phyloP scores from a whole-genome alignment of 2,797 vertebrate genomes.

The Acanthurus lineatus region DNA sequence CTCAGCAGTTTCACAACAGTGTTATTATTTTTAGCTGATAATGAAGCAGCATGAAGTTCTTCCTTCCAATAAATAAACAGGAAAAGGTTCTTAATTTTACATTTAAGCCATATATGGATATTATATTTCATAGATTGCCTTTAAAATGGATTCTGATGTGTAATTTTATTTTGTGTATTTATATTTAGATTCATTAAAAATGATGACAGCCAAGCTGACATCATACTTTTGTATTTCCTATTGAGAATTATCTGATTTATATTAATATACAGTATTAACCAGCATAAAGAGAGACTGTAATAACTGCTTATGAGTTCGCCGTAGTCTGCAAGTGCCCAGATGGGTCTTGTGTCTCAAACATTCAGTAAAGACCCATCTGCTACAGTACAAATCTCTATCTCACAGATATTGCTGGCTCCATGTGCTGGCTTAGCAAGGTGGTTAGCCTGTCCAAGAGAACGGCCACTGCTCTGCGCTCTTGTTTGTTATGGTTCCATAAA shows the following conservation, averaged over 20 bases:
- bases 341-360: conserved; percentile 75
- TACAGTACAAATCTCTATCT: conserved; percentile 70
- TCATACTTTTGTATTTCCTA: conserved; percentile 22
- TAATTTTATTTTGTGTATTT: conserved; percentile 30
- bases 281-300: conserved; percentile 40
- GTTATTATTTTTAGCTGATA: conserved; percentile 59
- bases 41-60: conserved; percentile 6
- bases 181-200: conserved; percentile 31
- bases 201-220: conserved; percentile 36
- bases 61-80: conserved; percentile 8
- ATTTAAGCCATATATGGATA: not conserved
- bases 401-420: conserved; percentile 65
- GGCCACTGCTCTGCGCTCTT: conserved; percentile 59
- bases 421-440: conserved; percentile 69
- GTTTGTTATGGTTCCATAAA: conserved; percentile 71
- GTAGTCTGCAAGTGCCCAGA: conserved; percentile 59
- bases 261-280: conserved; percentile 46
- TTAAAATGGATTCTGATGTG: not conserved
- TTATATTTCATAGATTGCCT: not conserved
- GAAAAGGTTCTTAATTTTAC: not conserved
- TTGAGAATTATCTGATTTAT: conserved; percentile 36
- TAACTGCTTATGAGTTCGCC: conserved; percentile 43
- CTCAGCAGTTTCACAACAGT: conserved; percentile 11
- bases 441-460: conserved; percentile 64
- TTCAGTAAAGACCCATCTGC: conserved; percentile 78